These are phyloP conservation scores for Tachycineta bicolor DNA, from an alignment of 2,113 vertebrate genomes.

Conservation along the genomic window DNA sequence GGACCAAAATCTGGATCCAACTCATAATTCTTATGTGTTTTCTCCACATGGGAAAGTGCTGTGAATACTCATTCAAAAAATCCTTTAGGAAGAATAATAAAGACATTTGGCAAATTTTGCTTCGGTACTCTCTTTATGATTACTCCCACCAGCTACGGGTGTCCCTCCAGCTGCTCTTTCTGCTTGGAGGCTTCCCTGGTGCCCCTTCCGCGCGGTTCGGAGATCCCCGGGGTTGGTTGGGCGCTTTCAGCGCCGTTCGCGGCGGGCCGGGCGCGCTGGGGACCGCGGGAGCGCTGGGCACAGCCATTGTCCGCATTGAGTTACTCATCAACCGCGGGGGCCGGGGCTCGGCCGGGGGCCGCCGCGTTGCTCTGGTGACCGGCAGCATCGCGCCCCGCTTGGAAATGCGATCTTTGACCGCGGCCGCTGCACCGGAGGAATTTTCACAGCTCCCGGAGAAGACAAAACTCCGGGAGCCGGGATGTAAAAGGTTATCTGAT, in stretches of 20 bases:
- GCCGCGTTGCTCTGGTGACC: conserved; percentile 70
- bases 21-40: not conserved
- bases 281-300: conserved; percentile 42
- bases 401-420: conserved; percentile 67
- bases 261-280: not conserved
- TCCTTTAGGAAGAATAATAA: not conserved
- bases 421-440: conserved; percentile 20
- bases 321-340: conserved; percentile 75
- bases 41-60: not conserved
- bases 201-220: not conserved
- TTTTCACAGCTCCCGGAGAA: conserved; percentile 60
- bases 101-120: not conserved
- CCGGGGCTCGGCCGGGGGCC: not conserved
- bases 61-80: not conserved
- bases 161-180: not conserved
- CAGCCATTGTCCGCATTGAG: conserved; percentile 71
- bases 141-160: not conserved
- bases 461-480: conserved; percentile 32
- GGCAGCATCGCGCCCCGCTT: conserved; percentile 21
- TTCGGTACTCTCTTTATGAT: not conserved
- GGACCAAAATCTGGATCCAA: not conserved
- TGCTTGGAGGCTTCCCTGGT: not conserved
- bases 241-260: not conserved
- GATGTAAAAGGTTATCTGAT: conserved; percentile 69
- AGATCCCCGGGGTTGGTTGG: too few relatives aligned